phyloP scores from a whole-genome alignment of 2,797 vertebrate species.

The Eulemur rubriventer region DNA sequence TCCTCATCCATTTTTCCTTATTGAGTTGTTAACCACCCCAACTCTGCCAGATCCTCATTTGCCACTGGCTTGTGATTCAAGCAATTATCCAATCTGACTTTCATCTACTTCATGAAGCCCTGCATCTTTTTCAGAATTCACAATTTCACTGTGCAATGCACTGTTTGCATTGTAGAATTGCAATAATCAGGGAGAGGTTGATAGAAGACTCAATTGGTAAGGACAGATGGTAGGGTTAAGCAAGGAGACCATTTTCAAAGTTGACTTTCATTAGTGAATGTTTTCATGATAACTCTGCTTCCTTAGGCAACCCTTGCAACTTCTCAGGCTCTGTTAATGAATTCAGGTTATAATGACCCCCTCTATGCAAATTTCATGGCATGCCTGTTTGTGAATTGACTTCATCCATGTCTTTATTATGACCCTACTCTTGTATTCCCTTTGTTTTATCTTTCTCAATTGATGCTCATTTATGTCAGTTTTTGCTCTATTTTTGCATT shows the following conservation, averaged over 20 bases:
- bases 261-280: background rate
- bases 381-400: background rate
- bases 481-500: background rate
- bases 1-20: slow-evolving; percentile 55
- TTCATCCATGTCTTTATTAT: background rate
- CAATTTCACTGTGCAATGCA: background rate
- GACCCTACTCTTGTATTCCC: background rate
- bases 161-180: background rate
- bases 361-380: background rate
- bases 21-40: slow-evolving; percentile 55
- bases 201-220: background rate
- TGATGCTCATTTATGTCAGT: background rate
- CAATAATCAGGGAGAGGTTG: background rate
- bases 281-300: background rate
- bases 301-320: background rate
- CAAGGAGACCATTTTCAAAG: background rate
- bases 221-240: background rate
- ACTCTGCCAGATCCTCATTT: background rate
- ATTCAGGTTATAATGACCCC: background rate
- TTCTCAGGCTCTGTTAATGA: background rate
- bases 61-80: slow-evolving; percentile 1
- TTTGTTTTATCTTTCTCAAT: slow-evolving; percentile 7
- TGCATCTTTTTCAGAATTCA: background rate
- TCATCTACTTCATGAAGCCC: background rate
- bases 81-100: background rate